These are phyloP conservation scores for Xenotilapia caudafasciata DNA, from an alignment of 2,113 vertebrate genomes.

Conservation along the genomic window DNA sequence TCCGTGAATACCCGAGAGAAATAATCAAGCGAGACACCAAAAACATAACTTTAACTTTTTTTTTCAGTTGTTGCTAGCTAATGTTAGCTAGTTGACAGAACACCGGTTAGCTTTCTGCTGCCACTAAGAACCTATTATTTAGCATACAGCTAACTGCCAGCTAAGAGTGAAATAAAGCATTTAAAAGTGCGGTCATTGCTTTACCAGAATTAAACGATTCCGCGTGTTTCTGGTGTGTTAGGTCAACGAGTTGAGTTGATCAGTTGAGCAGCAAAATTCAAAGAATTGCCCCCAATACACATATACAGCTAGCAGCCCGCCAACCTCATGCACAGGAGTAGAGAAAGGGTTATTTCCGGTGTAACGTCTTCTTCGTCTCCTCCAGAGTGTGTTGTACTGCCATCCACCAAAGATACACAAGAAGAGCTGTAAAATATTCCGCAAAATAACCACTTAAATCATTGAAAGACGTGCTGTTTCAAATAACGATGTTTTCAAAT, in stretches of 20 bases:
- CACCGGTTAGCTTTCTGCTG: constrained; percentile 6
- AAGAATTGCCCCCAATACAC: not conserved
- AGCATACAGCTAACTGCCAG: constrained; percentile 30
- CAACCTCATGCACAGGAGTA: constrained; percentile 55
- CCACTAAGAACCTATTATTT: not conserved
- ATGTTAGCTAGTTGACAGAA: not conserved
- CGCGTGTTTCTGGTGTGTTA: not conserved
- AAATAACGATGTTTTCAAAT: not conserved
- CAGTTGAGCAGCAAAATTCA: not conserved
- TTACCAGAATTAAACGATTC: constrained; percentile 14
- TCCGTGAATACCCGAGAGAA: not conserved
- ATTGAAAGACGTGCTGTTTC: not conserved
- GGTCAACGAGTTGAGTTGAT: not conserved
- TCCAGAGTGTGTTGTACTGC: not conserved
- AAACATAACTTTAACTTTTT: not conserved
- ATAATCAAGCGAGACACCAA: not conserved
- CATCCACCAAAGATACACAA: not conserved
- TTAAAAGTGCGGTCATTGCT: not conserved
- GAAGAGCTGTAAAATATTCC: not conserved
- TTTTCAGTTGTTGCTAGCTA: not conserved
- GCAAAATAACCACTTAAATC: not conserved
- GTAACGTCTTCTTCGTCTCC: constrained; percentile 2
- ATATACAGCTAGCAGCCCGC: constrained; percentile 34
- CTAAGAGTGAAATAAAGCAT: not conserved
- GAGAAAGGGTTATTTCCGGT: constrained; percentile 19